Conservation (phyloP, 2,888 invertebrate genomes). For the Pyrrhosoma nymphula region DNA sequence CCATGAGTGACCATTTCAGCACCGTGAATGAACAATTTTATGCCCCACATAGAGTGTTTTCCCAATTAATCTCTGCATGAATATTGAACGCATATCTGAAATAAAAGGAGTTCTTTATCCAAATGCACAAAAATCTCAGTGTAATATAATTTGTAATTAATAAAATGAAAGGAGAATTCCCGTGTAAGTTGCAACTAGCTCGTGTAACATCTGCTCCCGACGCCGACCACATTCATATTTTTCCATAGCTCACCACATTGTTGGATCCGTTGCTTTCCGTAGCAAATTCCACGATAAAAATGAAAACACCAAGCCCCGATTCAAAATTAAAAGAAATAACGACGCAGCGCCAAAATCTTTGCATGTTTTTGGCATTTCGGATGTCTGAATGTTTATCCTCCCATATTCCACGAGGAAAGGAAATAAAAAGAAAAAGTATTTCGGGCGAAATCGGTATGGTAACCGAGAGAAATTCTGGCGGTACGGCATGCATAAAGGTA, state of each 20-base stretch:
- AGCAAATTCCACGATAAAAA: background rate
- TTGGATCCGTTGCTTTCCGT: background rate
- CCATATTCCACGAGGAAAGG: background rate
- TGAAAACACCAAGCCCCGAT: background rate
- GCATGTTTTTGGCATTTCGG: background rate
- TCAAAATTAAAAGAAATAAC: background rate
- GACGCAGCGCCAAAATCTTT: background rate
- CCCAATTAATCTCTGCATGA: too few species aligned
- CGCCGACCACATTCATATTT: background rate
- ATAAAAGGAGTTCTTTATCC: too few species aligned
- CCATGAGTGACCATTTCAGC: too few species aligned
- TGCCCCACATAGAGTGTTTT: too few species aligned
- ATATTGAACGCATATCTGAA: too few species aligned
- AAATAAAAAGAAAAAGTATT: background rate
- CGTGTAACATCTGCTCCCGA: background rate
- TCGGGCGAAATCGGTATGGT: background rate
- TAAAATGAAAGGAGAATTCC: too few species aligned
- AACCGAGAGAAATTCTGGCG: conserved; percentile 15
- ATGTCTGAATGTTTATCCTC: background rate
- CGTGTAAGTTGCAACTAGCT: background rate
- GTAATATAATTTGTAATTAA: too few species aligned
- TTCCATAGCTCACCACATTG: background rate
- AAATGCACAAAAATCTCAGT: too few species aligned
- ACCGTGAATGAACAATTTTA: too few species aligned
- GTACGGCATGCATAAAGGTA: conserved; percentile 9